Base-by-base conservation (phyloP, 2,113 vertebrate genomes). In the Phylloscopus whistleri region DNA sequence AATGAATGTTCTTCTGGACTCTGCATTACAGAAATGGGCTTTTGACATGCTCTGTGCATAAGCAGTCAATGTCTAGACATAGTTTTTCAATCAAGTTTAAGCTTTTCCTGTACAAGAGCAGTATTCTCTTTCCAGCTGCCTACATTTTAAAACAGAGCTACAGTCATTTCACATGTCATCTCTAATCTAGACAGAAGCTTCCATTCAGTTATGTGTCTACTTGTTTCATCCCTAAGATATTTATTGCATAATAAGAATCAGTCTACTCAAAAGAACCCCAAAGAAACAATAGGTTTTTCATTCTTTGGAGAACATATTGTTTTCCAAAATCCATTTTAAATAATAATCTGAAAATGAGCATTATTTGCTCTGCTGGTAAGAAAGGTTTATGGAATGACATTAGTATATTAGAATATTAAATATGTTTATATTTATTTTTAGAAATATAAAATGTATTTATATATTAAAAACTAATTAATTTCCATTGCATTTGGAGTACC, bases 61-160 rank as follows among this genome's bases (percentile, higher is more conserved):
- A 94, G 48, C 76, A 83, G 52, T 90, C 95, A 46, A 43, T 86
- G 93, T 96, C 95, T 97, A 95, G 96, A 97, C 94, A 80, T 23
- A 79, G 43, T 69, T 88, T 96, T 97, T 97, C 79, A 87, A 92
- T 91, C 21, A 75, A 92, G 46, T 96, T 96, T 96, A 92, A 89
- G 59, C 41, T 89, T 94, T 88, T 91, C 35, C 56, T 81, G 26
- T 51, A 75, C 62, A 70, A 80, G 21, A 93, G 22, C 53, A 96
- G 81, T 55, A 52, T 92, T 76, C 59, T 95, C 41, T 83, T 87
- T 59, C 64, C 87, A 92, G 30, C 62, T 92, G 74, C 78, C 48
- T 70, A 70, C 58, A 67, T 85, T 95, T 94, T 84, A 95, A 94
- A 90, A 72, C 58, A 93, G 87, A 94, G 24, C 49, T 37, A 74